phyloP scores from a whole-genome alignment of 2,888 invertebrate genomes.

The Drosophila sordidula region DNA sequence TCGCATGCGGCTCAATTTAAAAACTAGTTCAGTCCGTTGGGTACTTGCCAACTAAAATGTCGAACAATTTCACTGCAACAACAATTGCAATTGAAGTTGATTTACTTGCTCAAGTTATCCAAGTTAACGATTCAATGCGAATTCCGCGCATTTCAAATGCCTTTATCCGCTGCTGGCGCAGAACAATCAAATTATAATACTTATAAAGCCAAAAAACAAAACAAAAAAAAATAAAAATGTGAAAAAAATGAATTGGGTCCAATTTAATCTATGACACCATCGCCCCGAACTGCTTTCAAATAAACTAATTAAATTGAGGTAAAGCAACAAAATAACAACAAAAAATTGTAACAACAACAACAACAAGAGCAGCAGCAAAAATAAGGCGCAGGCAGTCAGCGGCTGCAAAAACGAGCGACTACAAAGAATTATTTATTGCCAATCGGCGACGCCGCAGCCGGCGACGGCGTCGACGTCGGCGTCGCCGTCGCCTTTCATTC shows the following conservation, averaged over 20 bases:
- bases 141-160: constrained; percentile 43
- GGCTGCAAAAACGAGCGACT: constrained; percentile 39
- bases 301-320: constrained; percentile 79
- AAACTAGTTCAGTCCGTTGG: constrained; percentile 7
- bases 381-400: constrained; percentile 42
- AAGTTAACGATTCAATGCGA: constrained; percentile 43
- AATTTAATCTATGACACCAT: constrained; percentile 81
- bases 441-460: constrained; percentile 36
- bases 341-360: constrained; percentile 14
- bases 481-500: constrained; percentile 51
- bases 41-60: constrained; percentile 17
- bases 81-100: constrained; percentile 44
- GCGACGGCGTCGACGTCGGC: neutral
- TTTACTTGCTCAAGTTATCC: constrained; percentile 35
- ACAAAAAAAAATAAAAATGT: constrained; percentile 42
- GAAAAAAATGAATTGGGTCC: constrained; percentile 51
- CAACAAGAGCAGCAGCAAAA: constrained; percentile 23
- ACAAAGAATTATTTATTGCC: constrained; percentile 77
- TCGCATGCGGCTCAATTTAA: neutral
- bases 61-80: constrained; percentile 39
- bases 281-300: constrained; percentile 79
- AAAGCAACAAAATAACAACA: constrained; percentile 46
- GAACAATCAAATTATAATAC: constrained; percentile 59
- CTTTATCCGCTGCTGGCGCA: constrained; percentile 27
- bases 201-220: constrained; percentile 23